Base-by-base conservation (phyloP, 1,140 invertebrate species). In the Apis cerana region DNA sequence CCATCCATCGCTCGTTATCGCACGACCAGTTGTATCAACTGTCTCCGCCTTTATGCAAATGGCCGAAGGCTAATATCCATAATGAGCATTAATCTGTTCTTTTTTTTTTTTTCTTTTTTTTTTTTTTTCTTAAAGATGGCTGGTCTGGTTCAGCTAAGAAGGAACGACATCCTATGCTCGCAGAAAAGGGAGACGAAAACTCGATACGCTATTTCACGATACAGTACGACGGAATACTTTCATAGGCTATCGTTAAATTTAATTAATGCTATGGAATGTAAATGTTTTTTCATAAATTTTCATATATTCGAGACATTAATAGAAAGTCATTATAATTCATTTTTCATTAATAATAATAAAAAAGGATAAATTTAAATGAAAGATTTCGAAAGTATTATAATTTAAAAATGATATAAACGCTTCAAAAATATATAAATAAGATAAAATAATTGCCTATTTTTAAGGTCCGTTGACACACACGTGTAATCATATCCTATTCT, bases 31-130 rank as follows among this genome's bases (percentile, higher is more conserved):
- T 86, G 84, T 89, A 91, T 91, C 88, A 89, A 85, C 86, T 43
- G 80, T 86, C 86, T 88, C 85, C 89, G 90, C 89, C 89, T 92
- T 90, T 92, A 92, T 91, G 90, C 85, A 91, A 93, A 92, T 92
- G 85, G 74, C 74, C 76, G 69, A 80, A 85, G 85, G 83, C 87
- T 89, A 88, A 91, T 91, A 91, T 92, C 87, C 90, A 91, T 92
- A 92, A 93, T 92, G 89, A 92, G 82, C 89, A 91, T 90, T 90
- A 91, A 93, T 91, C 88, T 83, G 79, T 81, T 80, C 65, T 15
- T 50, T 15, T 50, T 19, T 33, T 27, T 19, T 33, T 15, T 50
- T 15, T 50, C 12, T 33, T 27, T 19, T 33, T 33, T 27, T 19
- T 33, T 71, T 61, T 27, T 80, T 67, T 50, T 11, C 1, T 79